Evolutionary conservation across 2,888 invertebrate species (phyloP), one percentile per base, ranked within the genome.

Genomic region (Drosophila phalerata): DNA sequence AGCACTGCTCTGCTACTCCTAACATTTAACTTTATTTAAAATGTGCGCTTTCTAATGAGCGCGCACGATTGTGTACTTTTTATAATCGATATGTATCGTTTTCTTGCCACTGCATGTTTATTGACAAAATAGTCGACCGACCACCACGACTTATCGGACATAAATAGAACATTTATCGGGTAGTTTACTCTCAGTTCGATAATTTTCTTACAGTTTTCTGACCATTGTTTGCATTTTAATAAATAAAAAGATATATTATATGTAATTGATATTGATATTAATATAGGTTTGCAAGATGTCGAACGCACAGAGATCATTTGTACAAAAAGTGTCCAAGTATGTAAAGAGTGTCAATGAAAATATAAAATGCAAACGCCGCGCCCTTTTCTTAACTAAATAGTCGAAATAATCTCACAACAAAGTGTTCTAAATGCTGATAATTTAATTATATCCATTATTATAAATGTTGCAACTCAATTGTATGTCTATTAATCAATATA

Each of bases 261-360:
- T 17, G 11, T 42, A 19, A 15, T 34, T 42, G 25, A 3, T 10
- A 19, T 47, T 43, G 30, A 0, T 9, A 15, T 34, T 42, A 32
- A 3, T 8, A 19, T 47, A 40, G 25, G 0, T 9, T n/a, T 57
- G n/a, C 34, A 91, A 85, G 85, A 95, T 95, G 95, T 93, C 95
- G 66, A 94, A 94, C 48, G 93, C 94, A 45, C 95, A 95, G 91
- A 94, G 96, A 89, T 95, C 96, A 81, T 96, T 96, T 93, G 95
- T 95, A 77, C 95, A 95, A 89, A 96, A 95, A 92, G 91, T 96
- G 81, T 95, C 95, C 71, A 96, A 95, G 94, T 94, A 92, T 90
- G 90, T 89, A 38, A 5, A 15, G 0, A 43, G 0, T 30, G 15
- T 3, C 10, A 1, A 5, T 2, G 5, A 0, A 37, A n/a, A 19